Percentiles rank a stretch among this genome's conserved stretches.
phyloP scores from a whole-genome alignment of 2,888 invertebrate genomes.

The Ochropleura leucogaster region DNA sequence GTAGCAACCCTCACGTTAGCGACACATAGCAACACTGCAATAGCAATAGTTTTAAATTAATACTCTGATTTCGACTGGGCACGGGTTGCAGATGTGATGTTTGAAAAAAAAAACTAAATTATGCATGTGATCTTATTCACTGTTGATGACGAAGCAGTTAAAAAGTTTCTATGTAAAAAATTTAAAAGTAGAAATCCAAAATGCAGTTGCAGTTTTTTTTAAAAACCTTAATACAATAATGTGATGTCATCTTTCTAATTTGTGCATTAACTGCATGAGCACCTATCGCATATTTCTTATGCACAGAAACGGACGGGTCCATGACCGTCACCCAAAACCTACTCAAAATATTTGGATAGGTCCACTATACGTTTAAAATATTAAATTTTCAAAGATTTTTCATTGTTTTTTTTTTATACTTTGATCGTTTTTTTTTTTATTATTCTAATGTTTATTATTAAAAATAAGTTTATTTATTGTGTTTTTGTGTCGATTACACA shows the following conservation, averaged over 20 bases:
- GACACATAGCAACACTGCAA: constrained; percentile 79
- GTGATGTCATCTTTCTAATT: neutral
- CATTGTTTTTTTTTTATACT: neutral
- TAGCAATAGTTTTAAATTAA: constrained; percentile 79
- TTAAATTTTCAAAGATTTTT: neutral
- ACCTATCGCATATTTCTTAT: neutral
- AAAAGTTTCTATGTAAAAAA: neutral
- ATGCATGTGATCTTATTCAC: too few species aligned
- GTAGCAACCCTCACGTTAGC: constrained; percentile 73
- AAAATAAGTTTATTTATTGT: constrained; percentile 1
- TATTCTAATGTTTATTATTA: neutral
- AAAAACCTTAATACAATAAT: neutral
- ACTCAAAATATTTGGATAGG: neutral
- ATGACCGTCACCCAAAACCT: neutral
- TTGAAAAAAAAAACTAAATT: neutral
- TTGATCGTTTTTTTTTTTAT: neutral
- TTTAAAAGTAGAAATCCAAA: neutral
- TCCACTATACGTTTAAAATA: neutral
- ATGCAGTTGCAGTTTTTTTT: neutral
- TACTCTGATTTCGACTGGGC: constrained; percentile 62
- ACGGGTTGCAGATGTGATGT: constrained; percentile 69
- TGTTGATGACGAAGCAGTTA: neutral
- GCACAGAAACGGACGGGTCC: neutral
- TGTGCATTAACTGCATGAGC: neutral
- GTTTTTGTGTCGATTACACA: neutral